Evolutionary conservation across 2,888 invertebrate species (phyloP).

Genomic region (Alentia gelatinosa): DNA sequence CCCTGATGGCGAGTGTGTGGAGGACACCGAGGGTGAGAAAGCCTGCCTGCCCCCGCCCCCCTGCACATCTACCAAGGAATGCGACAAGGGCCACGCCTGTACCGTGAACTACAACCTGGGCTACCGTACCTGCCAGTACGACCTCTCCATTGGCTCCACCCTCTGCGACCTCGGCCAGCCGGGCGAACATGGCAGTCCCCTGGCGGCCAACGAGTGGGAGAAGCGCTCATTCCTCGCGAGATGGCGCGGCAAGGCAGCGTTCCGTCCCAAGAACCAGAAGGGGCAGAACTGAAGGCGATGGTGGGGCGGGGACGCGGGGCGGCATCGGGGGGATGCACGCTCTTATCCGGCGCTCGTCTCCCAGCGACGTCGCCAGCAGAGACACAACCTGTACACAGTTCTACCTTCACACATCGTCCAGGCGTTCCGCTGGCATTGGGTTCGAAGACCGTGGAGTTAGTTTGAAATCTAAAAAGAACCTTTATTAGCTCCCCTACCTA

Average conservation of each 20-base stretch:
- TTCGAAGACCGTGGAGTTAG: background rate
- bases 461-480: too few relatives aligned
- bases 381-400: constrained; percentile 13
- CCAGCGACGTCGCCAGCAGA: background rate
- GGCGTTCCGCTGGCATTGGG: constrained; percentile 35
- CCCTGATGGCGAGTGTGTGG: constrained; percentile 73
- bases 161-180: background rate
- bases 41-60: constrained; percentile 73
- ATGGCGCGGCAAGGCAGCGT: constrained; percentile 35
- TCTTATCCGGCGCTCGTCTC: background rate
- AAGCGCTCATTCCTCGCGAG: constrained; percentile 33
- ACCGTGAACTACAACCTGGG: constrained; percentile 75
- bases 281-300: background rate
- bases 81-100: constrained; percentile 70
- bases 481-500: too few relatives aligned
- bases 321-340: background rate
- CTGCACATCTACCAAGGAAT: constrained; percentile 67
- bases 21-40: constrained; percentile 55
- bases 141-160: constrained; percentile 62
- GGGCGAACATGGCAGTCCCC: background rate
- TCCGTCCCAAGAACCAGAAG: background rate
- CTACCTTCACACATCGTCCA: constrained; percentile 28
- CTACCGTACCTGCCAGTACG: constrained; percentile 75
- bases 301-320: background rate
- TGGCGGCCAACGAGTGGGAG: background rate